Conservation (phyloP, 2,797 vertebrate species). For the Sebastes minor region DNA sequence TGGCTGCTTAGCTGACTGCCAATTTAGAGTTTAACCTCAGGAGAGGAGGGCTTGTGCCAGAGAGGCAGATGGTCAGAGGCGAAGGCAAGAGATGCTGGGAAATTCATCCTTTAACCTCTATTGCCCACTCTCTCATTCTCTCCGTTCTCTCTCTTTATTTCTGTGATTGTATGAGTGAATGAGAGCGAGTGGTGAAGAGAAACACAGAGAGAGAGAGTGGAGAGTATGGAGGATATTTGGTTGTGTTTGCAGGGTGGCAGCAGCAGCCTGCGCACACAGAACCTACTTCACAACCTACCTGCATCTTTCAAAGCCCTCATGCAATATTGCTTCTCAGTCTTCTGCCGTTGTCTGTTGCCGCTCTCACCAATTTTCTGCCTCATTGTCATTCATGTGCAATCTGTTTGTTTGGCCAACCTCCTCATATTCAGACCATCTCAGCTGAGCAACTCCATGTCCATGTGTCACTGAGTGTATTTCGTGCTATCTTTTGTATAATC, state of each 20-base stretch:
- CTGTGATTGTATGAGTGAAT: slow-evolving; percentile 40
- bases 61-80: slow-evolving; percentile 80
- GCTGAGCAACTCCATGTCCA: slow-evolving; percentile 56
- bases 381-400: slow-evolving; percentile 79
- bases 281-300: slow-evolving; percentile 69
- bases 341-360: slow-evolving; percentile 56
- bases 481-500: slow-evolving; percentile 63
- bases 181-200: slow-evolving; percentile 4
- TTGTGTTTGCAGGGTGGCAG: slow-evolving; percentile 47
- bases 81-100: slow-evolving; percentile 68
- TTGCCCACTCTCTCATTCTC: slow-evolving; percentile 56
- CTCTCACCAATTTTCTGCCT: slow-evolving; percentile 76
- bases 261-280: slow-evolving; percentile 34
- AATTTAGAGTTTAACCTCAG: slow-evolving; percentile 78
- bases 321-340: slow-evolving; percentile 67
- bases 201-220: background rate
- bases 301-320: slow-evolving; percentile 77
- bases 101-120: slow-evolving; percentile 74
- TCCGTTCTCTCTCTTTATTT: slow-evolving; percentile 44
- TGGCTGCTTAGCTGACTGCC: slow-evolving; percentile 72
- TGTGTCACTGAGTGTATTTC: slow-evolving; percentile 56
- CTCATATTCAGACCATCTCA: slow-evolving; percentile 51
- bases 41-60: slow-evolving; percentile 71
- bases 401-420: slow-evolving; percentile 78
- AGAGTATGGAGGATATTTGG: slow-evolving; percentile 40